These are phyloP conservation scores for Lepisosteus oculatus DNA, from an alignment of 2,113 vertebrate species.

Conservation along the genomic window DNA sequence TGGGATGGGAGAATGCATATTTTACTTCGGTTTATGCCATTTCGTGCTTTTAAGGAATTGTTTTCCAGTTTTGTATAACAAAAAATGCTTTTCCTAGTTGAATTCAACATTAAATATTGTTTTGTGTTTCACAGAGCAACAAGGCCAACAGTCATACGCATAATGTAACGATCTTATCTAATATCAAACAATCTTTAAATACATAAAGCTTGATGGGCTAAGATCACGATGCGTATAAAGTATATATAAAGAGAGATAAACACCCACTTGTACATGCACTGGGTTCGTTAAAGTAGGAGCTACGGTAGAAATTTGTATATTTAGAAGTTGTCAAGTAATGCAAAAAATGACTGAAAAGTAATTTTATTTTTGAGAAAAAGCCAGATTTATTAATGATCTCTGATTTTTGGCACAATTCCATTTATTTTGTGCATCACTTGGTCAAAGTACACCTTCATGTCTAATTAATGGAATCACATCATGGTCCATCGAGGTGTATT, in stretches of 20 bases:
- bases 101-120: conserved; percentile 9
- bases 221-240: too few species aligned
- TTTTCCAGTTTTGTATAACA: conserved; percentile 38
- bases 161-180: too few species aligned
- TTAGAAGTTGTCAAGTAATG: background rate
- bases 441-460: conserved; percentile 62
- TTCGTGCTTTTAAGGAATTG: conserved; percentile 37
- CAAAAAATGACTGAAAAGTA: background rate
- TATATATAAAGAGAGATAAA: too few species aligned
- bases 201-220: too few species aligned
- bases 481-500: conserved; percentile 54
- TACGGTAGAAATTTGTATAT: too few species aligned
- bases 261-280: too few species aligned
- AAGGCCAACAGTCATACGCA: too few species aligned
- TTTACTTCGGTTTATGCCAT: conserved; percentile 29
- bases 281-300: too few species aligned
- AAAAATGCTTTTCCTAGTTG: conserved; percentile 19
- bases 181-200: too few species aligned
- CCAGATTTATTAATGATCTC: background rate
- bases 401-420: conserved; percentile 41
- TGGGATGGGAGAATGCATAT: conserved; percentile 38
- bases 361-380: background rate
- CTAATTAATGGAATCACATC: conserved; percentile 57
- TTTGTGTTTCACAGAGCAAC: too few species aligned
- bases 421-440: conserved; percentile 58